Evolutionary conservation across 2,888 invertebrate species (phyloP), one percentile per base, ranked within the genome.

Genomic region (Beris morrisii): DNA sequence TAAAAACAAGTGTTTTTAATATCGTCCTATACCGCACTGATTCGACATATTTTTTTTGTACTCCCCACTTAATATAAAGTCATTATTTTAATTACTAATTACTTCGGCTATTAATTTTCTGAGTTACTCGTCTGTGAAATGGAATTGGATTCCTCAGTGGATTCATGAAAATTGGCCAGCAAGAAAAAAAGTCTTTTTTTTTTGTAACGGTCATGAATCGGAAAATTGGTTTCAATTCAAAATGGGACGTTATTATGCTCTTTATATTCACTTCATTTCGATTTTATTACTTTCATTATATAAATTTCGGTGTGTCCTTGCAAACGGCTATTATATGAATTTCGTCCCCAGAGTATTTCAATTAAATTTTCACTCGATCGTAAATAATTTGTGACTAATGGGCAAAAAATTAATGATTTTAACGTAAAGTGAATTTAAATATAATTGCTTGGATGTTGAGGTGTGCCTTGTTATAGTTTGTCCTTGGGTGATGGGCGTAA

Each of bases 31-130:
- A 4, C 54, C 15, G 7, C 30, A 13, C 22, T 22, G 22, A 22
- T 22, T 53, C 53, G 28, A 15, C 22, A 13, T 22, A 53, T 28
- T 28, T 22, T 31, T 12, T 31, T 11, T 54, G 12, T 13, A 5
- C 38, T 58, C 30, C 12, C 30, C 46, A 38, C 38, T 38, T 38
- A 44, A 43, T 30, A 45, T 45, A 12, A 45, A 44, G 46, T 58
- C 57, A 58, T 58, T 58, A 58, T 58, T 58, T 58, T 15, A 58
- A 58, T 58, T 58, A 13, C 46, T 58, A 58, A 58, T 58, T 44
- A 58, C 38, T 58, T 58, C 22, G 22, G 57, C 57, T 58, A 58
- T 58, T 58, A 58, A 58, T 58, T 58, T 58, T 58, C 30, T 12
- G 57, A 46, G 45, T 58, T 46, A 58, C 45, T 58, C 57, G 43